Conservation (phyloP, 2,797 vertebrate genomes). For the Pseudomugil gertrudae region DNA sequence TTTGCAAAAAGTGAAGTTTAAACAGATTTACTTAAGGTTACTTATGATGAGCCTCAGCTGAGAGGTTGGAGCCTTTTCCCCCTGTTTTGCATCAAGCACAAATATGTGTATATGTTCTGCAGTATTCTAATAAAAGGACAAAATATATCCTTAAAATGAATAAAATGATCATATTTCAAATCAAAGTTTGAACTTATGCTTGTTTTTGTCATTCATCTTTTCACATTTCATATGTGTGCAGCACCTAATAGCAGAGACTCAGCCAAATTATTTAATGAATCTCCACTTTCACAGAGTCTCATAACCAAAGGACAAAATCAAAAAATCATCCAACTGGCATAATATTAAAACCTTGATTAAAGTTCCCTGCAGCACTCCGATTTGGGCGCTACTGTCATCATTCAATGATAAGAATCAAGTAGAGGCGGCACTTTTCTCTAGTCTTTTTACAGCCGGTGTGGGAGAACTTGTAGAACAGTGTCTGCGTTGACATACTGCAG, state of each 20-base stretch:
- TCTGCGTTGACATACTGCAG: neutral
- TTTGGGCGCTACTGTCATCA: conserved; percentile 24
- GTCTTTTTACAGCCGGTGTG: conserved; percentile 4
- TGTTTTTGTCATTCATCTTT: too few species aligned
- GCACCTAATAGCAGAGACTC: neutral
- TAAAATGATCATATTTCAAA: too few species aligned
- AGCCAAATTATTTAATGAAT: neutral
- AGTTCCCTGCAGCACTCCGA: conserved; percentile 26
- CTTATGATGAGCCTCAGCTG: too few species aligned
- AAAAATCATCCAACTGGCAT: conserved; percentile 29
- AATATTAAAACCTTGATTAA: conserved; percentile 37
- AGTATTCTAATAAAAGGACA: neutral
- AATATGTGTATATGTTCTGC: conserved; percentile 8
- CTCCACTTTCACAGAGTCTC: conserved; percentile 12
- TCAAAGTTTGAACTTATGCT: conserved; percentile 1
- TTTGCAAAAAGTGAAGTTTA: conserved; percentile 33
- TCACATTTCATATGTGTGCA: conserved; percentile 2
- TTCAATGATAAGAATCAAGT: conserved; percentile 23
- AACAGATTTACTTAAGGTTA: too few species aligned
- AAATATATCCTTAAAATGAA: neutral
- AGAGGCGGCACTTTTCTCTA: conserved; percentile 21
- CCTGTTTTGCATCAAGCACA: neutral
- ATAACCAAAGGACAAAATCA: conserved; percentile 37
- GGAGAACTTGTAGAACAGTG: neutral
- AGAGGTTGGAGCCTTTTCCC: conserved; percentile 12